Base-by-base conservation (phyloP, 1,140 invertebrate genomes). In the Tenebrio molitor region DNA sequence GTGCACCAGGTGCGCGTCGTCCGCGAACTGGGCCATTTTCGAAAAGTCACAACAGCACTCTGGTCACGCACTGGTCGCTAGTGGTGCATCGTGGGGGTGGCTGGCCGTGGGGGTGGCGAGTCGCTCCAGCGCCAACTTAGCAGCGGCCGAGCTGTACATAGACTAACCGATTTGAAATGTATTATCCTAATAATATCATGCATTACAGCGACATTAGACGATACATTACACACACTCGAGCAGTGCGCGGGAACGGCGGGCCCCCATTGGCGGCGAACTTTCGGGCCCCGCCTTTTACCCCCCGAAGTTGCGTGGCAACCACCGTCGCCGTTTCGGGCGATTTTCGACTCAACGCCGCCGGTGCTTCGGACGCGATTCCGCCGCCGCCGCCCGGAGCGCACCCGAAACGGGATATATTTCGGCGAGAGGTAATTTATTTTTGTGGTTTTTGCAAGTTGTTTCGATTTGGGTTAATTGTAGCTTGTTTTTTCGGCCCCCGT, bases 111-210 rank as follows among this genome's bases (percentile, higher is more conserved):
- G 17, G 25, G 1, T 23, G 36, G 23, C 15, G 29, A 19, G 3
- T 46, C 62, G 42, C 10, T 42, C 46, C 63, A 66, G 33, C 67
- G 65, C 58, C 71, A 69, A 68, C 71, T 58, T 53, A 36, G 64
- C 64, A 21, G 25, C 46, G 68, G 46, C 63, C 39, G 29, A 77
- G 76, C 74, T 78, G 80, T 80, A 74, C 76, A 81, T 77, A 76
- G 75, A 83, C 80, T 82, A 81, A 82, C 78, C 81, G 81, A 83
- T 83, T 82, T 78, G 79, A 83, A 82, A 83, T 80, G 81, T 82
- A 83, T 83, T 83, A 83, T 81, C 77, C 77, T 80, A 77, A 83
- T 83, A 83, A 83, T 82, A 81, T 81, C 79, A 75, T 76, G 76
- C 81, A 83, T 83, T 83, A 83, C 81, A 81, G 79, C 75, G 72